Evolutionary conservation across 2,888 invertebrate genomes (phyloP).

Genomic region (Frankliniella intonsa): DNA sequence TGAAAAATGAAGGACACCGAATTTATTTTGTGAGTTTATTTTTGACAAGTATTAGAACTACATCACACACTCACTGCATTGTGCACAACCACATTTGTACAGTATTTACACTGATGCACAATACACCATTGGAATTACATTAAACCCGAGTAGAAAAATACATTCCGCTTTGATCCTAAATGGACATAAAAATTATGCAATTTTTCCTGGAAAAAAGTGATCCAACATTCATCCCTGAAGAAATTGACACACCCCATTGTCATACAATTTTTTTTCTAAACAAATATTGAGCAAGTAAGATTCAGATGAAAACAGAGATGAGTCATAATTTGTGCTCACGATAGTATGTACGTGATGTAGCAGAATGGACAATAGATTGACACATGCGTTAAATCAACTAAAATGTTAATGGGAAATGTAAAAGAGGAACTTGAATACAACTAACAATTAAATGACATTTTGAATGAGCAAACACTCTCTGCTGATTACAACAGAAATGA

Average conservation of each 20-base stretch:
- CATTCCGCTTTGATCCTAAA: neutral
- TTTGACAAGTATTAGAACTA: neutral
- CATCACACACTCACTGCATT: constrained; percentile 22
- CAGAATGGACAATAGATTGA: neutral
- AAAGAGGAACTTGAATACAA: neutral
- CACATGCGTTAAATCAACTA: neutral
- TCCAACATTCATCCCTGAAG: neutral
- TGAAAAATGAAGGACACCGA: neutral
- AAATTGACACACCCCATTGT: neutral
- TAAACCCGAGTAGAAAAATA: neutral
- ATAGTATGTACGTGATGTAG: neutral
- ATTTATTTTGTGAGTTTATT: neutral
- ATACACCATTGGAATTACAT: neutral
- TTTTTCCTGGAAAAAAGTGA: neutral
- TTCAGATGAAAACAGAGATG: neutral
- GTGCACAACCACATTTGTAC: constrained; percentile 22
- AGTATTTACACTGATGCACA: constrained; percentile 14
- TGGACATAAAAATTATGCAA: neutral
- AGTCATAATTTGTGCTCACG: neutral
- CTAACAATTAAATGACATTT: neutral
- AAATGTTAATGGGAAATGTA: neutral
- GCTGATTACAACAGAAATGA: too few relatives aligned
- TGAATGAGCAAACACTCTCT: too few relatives aligned
- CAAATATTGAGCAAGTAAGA: neutral
- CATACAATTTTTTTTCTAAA: neutral